Evolutionary conservation across 2,888 invertebrate genomes (phyloP), one percentile per base, ranked within the genome.

Genomic region (Melinaea marsaeus): DNA sequence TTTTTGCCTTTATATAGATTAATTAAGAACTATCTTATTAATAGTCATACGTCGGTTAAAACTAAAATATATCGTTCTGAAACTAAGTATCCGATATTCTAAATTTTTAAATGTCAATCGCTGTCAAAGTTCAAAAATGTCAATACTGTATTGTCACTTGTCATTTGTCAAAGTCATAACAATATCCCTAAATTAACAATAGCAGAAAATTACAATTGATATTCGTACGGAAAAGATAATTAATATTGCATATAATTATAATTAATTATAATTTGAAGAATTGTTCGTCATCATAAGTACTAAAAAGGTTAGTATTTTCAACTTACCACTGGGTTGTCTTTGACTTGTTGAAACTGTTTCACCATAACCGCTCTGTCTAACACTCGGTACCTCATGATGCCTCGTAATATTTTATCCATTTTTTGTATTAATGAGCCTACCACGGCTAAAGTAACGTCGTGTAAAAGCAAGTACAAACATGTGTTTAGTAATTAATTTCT

Each of bases 391-490:
- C 95, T 93, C 94, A 98, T 96, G 61, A 98, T 95, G 60, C 98
- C 98, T 80, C 95, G 93, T 72, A 98, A 88, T 81, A 98, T 95
- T 85, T 95, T 93, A 77, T 97, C 96, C 96, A 98, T 97, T 62
- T 62, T 81, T 79, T 11, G 48, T 47, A 60, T 66, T 57, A 60
- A 51, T 65, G 45, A 61, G 65, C 69, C 64, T 57, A 55, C 60
- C 55, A 67, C 42, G 61, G 66, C 69, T 65, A 55, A 59, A 55
- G 58, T 60, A 66, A 58, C 55, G 51, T 64, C 37, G 13, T 47
- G 55, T 58, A 58, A 62, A 48, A 60, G 13, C 55, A 54, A 60
- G 63, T 57, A 55, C 58, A 42, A 60, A 56, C 70, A 67, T 68
- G 69, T 65, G 67, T 71, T 47, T 63, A 60, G 69, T 63, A 51